Conservation (phyloP, 2,797 vertebrate species). For the Danio aesculapii region DNA sequence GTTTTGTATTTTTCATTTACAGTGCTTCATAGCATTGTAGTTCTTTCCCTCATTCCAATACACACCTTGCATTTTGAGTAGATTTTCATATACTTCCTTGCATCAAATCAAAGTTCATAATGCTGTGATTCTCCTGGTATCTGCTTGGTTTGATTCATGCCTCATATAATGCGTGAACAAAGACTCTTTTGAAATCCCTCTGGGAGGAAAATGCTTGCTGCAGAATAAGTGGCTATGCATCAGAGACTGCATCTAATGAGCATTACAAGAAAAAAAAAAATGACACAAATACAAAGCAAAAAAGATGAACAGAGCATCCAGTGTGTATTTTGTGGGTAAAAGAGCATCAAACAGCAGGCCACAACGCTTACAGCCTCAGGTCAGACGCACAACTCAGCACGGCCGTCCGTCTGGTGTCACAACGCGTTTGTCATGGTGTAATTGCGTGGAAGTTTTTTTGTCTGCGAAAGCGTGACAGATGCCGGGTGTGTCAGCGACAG, state of each 20-base stretch:
- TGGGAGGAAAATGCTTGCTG: no score
- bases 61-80: no score
- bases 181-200: no score
- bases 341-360: conserved; percentile 40
- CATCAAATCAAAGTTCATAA: no score
- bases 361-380: conserved; percentile 16
- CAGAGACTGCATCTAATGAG: conserved; percentile 11
- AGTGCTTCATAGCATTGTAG: no score
- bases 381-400: conserved; percentile 19
- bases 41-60: no score
- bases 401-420: conserved; percentile 25
- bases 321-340: conserved; percentile 20
- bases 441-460: conserved; percentile 21
- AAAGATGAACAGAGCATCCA: neutral
- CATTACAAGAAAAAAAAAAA: neutral
- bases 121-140: no score
- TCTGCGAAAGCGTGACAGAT: conserved; percentile 4
- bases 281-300: neutral
- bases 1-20: no score
- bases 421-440: conserved; percentile 11
- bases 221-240: neutral
- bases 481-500: neutral
- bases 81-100: no score
- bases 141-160: no score
- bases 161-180: no score